Base-by-base conservation (phyloP, 2,113 vertebrate genomes). In the cattle (Bos taurus) region DNA sequence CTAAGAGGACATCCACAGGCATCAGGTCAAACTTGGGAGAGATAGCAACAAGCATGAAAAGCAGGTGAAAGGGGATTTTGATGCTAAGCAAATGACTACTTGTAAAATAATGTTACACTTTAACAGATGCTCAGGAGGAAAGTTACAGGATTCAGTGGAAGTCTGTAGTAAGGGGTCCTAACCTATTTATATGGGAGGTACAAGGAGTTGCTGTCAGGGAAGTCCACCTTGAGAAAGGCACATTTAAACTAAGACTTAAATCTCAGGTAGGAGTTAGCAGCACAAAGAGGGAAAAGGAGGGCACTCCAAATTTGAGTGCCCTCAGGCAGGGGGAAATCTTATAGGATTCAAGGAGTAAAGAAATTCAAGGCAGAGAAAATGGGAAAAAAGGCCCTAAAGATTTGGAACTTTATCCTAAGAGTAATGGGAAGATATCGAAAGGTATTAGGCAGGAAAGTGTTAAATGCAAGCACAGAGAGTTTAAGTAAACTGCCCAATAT, bases 341-440 rank as follows among this genome's bases (percentile, higher is more conserved):
- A 15, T 10, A 33, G 26, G 30, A 85, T 48, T 92, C 3, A 48
- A 83, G 80, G 89, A 86, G 23, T 60, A 92, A 97, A 90, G 40
- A 85, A 94, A 88, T 85, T 33, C 80, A 64, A 88, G 74, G 15
- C 43, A 83, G 95, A 81, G 74, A 60, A 80, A 87, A 74, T 43
- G 71, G 36, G 19, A 13, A 52, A 21, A 6, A 54, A 77, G 9
- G 28, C 26, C 6, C 59, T 43, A 77, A 88, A 36, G 36, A 59
- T 52, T 94, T 57, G 93, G 62, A 43, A 80, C n/a, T 90, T 89
- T 93, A 90, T 96, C 62, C 21, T 81, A 94, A 95, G 57, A 90
- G 46, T 77, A 84, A 46, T 57, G 71, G 56, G 52, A 80, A 92
- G 33, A 56, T 81, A 71, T 28, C 54, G 7, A 90, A 87, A 10